Percentiles rank a stretch among this genome's conserved stretches.
Evolutionary conservation across 2,797 vertebrate species (phyloP).

Genomic region (Urocyon cinereoargenteus): DNA sequence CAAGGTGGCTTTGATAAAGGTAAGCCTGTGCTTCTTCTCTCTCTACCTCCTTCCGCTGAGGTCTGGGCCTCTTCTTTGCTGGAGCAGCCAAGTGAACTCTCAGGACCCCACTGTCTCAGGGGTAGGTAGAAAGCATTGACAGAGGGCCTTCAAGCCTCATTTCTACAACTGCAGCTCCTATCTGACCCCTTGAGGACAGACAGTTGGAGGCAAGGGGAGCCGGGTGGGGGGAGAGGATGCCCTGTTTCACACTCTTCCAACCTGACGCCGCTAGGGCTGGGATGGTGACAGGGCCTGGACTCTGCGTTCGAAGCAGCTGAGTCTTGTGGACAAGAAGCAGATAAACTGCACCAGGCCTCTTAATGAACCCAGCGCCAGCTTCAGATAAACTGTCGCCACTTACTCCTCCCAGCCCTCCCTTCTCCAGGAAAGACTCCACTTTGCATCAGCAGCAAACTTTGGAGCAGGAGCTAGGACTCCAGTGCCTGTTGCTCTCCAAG

Average conservation of each 20-base stretch:
- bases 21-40: not conserved
- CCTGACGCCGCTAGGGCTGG: constrained; percentile 59
- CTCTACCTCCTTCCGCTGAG: not conserved
- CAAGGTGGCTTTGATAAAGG: constrained; percentile 45
- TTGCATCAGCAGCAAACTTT: not conserved
- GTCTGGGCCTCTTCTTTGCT: not conserved
- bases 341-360: constrained; percentile 87
- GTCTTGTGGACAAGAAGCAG: constrained; percentile 87
- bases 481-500: not conserved
- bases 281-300: constrained; percentile 84
- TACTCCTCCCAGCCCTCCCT: constrained; percentile 60
- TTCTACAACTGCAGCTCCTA: constrained; percentile 55
- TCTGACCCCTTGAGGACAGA: constrained; percentile 78
- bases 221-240: not conserved
- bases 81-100: not conserved
- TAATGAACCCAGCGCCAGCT: constrained; percentile 84
- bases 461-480: not conserved
- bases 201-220: constrained; percentile 53
- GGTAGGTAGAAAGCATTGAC: not conserved
- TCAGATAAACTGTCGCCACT: constrained; percentile 90
- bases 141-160: constrained; percentile 35
- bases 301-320: constrained; percentile 80
- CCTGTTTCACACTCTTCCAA: constrained; percentile 56
- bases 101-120: not conserved
- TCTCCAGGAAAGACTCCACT: not conserved